Evolutionary conservation across 2,113 vertebrate genomes (phyloP), one percentile per base, ranked within the genome.

Genomic region (Promerops cafer): DNA sequence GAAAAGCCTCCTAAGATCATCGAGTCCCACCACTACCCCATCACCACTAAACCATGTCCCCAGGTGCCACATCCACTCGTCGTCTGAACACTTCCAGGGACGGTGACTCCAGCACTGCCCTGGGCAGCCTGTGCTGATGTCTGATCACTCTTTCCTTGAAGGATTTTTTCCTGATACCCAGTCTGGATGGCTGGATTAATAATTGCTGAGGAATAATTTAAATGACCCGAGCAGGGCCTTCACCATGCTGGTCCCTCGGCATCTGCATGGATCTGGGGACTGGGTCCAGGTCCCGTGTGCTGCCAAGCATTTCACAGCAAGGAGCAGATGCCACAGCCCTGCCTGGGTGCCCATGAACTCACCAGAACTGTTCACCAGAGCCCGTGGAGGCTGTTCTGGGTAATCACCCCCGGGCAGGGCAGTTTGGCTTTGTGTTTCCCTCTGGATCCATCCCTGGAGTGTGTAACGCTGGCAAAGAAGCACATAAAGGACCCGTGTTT

Each of bases 191-290:
- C 59, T 52, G 1, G 24, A n/a, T 89, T 31, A 47, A n/a, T 40
- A 69, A 83, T 50, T 49, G 31, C 22, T 47, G 50, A 66, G 17
- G 44, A 66, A 47, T 21, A 30, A 44, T 30, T 70, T 6, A 21
- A 74, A 81, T 33, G 6, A 37, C 33, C 49, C 6, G 35, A 65
- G 50, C 10, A 11, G 28, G 10, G 6, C 33, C n/a, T 42, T 49
- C 16, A 3, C 40, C 3, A 2, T 9, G 37, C 8, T 26, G 20
- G 9, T 44, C 50, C 9, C 52, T 19, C 1, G 0, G 13, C 57
- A 54, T 12, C 47, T 0, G 0, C 4, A 0, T 4, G 60, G 49
- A 6, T 54, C 11, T 40, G 42, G 56, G 64, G 40, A 14, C 7
- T 11, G 65, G 40, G 13, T 1, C 4, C n/a, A 13, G 57, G 10